Percentiles rank a stretch among this genome's conserved stretches.
Conservation (phyloP, 2,888 invertebrate genomes). For the Dione juno region DNA sequence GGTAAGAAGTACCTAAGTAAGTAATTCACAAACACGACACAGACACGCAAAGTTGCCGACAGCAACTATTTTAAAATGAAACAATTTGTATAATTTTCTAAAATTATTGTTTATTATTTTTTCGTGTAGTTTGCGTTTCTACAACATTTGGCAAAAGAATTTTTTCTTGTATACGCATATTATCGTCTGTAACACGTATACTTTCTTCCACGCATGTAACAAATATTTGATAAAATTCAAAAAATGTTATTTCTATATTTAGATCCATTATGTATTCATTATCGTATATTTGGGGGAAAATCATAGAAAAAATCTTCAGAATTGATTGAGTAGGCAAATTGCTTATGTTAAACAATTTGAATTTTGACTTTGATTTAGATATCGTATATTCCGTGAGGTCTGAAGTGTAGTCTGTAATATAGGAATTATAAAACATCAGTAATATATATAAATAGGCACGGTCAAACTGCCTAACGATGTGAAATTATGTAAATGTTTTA, state of each 20-base stretch:
- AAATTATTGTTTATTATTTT: constrained; percentile 27
- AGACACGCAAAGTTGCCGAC: neutral
- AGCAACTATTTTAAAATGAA: neutral
- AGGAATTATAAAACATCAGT: neutral
- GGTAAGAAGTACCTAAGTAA: too few relatives aligned
- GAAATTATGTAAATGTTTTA: too few relatives aligned
- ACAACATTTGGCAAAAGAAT: neutral
- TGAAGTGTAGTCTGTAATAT: constrained; percentile 59
- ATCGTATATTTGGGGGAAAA: constrained; percentile 77
- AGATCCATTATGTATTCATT: constrained; percentile 70
- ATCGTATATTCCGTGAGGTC: constrained; percentile 40
- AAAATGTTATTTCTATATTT: constrained; percentile 81
- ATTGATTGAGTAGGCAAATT: constrained; percentile 66
- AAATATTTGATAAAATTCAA: constrained; percentile 85
- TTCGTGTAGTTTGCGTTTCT: constrained; percentile 20
- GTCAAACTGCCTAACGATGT: too few relatives aligned
- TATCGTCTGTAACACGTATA: constrained; percentile 56
- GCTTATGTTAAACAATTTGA: constrained; percentile 67
- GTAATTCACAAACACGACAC: too few relatives aligned
- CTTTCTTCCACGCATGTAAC: constrained; percentile 72
- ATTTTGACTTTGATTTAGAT: constrained; percentile 38
- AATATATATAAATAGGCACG: too few relatives aligned
- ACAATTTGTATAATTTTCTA: neutral
- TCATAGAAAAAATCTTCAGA: constrained; percentile 61
- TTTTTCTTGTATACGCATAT: constrained; percentile 29